These are phyloP conservation scores for Papilio aristodemus DNA, from an alignment of 1,140 invertebrate genomes.

Conservation along the genomic window DNA sequence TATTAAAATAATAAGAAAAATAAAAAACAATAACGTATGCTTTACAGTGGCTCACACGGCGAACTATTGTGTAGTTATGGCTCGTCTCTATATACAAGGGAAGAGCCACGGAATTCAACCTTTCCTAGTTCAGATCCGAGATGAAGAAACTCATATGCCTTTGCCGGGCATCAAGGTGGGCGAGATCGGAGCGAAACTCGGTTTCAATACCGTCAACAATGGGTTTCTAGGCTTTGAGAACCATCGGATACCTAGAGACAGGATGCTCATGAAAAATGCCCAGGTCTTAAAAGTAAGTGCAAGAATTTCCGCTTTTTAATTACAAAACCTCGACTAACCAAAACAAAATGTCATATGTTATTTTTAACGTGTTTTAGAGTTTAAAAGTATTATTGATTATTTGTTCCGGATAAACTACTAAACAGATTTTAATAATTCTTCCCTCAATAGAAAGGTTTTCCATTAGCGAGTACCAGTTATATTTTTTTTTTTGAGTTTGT, in stretches of 20 bases:
- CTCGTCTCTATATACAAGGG: slow-evolving; percentile 91
- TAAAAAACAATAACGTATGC: slow-evolving; percentile 3
- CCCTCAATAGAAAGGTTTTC: too few species aligned
- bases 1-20: not conserved
- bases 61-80: slow-evolving; percentile 93
- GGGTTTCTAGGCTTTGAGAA: slow-evolving; percentile 94
- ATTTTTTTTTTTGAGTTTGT: too few species aligned
- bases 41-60: slow-evolving; percentile 92
- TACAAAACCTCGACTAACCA: too few species aligned
- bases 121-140: slow-evolving; percentile 94
- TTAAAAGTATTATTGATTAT: too few species aligned
- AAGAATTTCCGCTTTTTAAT: not conserved
- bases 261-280: slow-evolving; percentile 97
- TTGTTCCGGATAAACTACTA: too few species aligned
- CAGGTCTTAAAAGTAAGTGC: slow-evolving; percentile 85
- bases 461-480: too few species aligned
- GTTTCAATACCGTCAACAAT: slow-evolving; percentile 94
- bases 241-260: slow-evolving; percentile 90
- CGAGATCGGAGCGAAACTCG: slow-evolving; percentile 96
- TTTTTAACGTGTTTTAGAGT: too few species aligned
- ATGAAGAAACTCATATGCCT: slow-evolving; percentile 92
- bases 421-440: too few species aligned
- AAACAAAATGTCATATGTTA: too few species aligned
- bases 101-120: slow-evolving; percentile 93
- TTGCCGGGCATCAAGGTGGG: slow-evolving; percentile 93